A percentile compares a stretch with the other conserved stretches of the same genome.
These are phyloP conservation scores for Chloropsis hardwickii DNA, from an alignment of 2,113 vertebrate species.

Conservation along the genomic window DNA sequence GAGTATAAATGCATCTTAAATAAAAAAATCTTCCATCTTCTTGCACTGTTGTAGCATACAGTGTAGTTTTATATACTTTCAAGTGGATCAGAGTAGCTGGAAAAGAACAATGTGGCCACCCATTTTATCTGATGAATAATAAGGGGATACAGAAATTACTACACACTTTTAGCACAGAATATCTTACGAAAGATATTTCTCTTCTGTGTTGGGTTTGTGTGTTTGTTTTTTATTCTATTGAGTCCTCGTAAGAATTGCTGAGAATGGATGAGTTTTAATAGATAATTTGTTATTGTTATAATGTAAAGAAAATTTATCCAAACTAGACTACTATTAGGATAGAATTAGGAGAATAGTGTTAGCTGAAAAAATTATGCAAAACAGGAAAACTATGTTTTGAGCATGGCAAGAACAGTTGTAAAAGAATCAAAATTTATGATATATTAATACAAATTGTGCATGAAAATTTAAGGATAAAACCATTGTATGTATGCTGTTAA, in stretches of 20 bases:
- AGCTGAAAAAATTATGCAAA: neutral
- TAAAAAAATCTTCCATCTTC: neutral
- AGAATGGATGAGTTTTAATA: neutral
- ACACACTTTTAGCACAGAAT: accelerated
- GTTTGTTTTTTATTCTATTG: neutral
- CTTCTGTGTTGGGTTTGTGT: neutral
- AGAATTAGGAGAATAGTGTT: neutral
- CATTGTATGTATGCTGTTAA: accelerated
- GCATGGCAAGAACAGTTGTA: neutral
- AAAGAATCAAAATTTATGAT: neutral
- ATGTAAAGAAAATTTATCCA: neutral
- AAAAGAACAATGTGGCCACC: neutral
- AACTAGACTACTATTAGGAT: neutral
- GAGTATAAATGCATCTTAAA: neutral
- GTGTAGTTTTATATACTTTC: neutral
- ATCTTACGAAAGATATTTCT: neutral
- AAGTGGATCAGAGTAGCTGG: neutral
- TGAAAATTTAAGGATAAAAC: neutral
- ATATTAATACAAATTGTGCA: neutral
- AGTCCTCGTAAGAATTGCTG: neutral
- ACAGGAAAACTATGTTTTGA: neutral
- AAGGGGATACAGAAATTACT: neutral
- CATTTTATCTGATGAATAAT: neutral
- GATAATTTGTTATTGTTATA: neutral
- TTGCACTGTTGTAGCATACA: neutral